Conservation (phyloP, 2,888 invertebrate species). For the Amaurobius ferox region DNA sequence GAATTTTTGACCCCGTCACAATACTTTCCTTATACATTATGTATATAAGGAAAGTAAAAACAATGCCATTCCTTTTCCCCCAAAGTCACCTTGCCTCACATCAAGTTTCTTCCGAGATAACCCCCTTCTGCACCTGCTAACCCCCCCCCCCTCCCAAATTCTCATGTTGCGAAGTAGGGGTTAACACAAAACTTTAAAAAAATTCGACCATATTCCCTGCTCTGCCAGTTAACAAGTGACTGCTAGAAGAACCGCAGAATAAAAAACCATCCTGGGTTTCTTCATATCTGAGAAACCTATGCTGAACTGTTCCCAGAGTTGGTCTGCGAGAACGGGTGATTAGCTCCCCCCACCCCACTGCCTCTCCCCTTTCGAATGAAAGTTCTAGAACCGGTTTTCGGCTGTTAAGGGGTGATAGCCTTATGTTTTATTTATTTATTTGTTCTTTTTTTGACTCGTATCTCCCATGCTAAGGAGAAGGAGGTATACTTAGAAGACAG, state of each 20-base stretch:
- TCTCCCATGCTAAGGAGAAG: background rate
- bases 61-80: no score
- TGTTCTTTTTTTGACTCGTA: background rate
- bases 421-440: constrained; percentile 66
- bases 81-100: background rate
- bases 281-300: constrained; percentile 63
- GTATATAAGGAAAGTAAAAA: no score
- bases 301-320: constrained; percentile 56
- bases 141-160: background rate
- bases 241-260: background rate
- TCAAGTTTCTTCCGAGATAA: background rate
- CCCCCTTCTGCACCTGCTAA: constrained; percentile 10
- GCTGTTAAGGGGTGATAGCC: constrained; percentile 70
- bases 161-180: background rate
- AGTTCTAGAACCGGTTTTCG: constrained; percentile 59
- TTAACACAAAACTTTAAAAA: background rate
- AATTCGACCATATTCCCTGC: background rate
- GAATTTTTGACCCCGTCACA: no score
- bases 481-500: background rate
- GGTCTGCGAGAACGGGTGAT: constrained; percentile 36
- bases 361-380: constrained; percentile 39
- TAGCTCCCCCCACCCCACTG: constrained; percentile 27
- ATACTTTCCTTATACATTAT: no score
- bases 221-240: no score
- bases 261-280: constrained; percentile 29